These are phyloP conservation scores for Archips xylosteana DNA, from an alignment of 2,888 invertebrate species.

Conservation along the genomic window DNA sequence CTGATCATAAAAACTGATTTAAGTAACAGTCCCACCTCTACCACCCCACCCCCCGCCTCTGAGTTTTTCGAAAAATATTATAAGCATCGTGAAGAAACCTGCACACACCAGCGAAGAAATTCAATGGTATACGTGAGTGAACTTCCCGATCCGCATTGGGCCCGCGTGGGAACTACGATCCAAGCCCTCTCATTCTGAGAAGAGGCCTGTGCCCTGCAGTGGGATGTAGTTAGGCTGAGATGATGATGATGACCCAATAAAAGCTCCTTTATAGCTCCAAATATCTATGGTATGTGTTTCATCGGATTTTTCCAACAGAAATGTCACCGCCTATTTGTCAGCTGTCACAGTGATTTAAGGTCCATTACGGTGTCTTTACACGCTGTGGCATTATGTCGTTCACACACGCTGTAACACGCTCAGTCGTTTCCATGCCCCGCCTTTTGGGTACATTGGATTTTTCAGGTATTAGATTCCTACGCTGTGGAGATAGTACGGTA, in stretches of 20 bases:
- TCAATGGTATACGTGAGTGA: too few relatives aligned
- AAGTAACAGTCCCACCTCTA: too few relatives aligned
- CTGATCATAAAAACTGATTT: background rate
- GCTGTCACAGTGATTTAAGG: conserved; percentile 30
- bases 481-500: conserved; percentile 21
- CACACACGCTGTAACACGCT: conserved; percentile 52
- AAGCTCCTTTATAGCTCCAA: conserved; percentile 1
- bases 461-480: conserved; percentile 53
- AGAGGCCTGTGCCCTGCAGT: too few relatives aligned
- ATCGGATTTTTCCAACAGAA: conserved; percentile 29
- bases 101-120: too few relatives aligned
- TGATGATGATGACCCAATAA: background rate
- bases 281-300: conserved; percentile 29
- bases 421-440: conserved; percentile 51
- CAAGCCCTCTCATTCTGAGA: too few relatives aligned
- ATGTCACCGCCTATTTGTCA: conserved; percentile 36
- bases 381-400: conserved; percentile 43
- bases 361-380: conserved; percentile 28
- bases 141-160: too few relatives aligned
- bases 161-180: too few relatives aligned
- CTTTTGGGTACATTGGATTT: conserved; percentile 70
- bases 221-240: too few relatives aligned
- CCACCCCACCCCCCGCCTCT: too few relatives aligned
- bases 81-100: too few relatives aligned
- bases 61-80: too few relatives aligned